Evolutionary conservation across 1,140 invertebrate species (phyloP).

Genomic region (Oryctes rhinoceros): DNA sequence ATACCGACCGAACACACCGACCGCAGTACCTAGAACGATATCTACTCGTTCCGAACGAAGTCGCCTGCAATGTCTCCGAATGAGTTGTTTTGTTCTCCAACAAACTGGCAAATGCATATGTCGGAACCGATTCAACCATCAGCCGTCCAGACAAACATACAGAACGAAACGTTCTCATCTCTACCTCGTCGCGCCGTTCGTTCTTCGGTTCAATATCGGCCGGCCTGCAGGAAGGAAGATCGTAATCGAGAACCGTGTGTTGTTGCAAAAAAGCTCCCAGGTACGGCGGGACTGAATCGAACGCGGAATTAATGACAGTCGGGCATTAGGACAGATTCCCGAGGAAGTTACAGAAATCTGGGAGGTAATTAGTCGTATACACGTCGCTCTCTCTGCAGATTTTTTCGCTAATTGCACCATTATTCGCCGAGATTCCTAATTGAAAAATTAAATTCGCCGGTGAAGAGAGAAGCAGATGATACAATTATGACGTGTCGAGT

Average conservation of each 20-base stretch:
- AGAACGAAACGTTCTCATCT: constrained; percentile 17
- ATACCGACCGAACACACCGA: neutral
- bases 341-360: constrained; percentile 17
- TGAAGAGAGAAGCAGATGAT: constrained; percentile 1
- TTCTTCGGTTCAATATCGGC: neutral
- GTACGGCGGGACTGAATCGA: neutral
- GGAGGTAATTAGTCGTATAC: constrained; percentile 10
- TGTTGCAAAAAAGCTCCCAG: neutral
- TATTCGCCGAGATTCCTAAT: constrained; percentile 23
- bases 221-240: constrained; percentile 13
- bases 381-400: neutral
- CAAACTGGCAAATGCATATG: constrained; percentile 19
- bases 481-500: constrained; percentile 27
- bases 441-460: constrained; percentile 8
- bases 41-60: neutral
- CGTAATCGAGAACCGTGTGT: constrained; percentile 6
- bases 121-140: neutral
- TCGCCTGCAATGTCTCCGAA: neutral
- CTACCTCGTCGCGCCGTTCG: neutral
- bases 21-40: neutral
- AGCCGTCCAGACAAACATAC: neutral
- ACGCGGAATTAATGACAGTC: constrained; percentile 31
- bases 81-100: constrained; percentile 16
- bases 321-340: constrained; percentile 20
- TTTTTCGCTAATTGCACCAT: constrained; percentile 30